Percentiles rank a stretch among this genome's conserved stretches.
Conservation (phyloP, 2,888 invertebrate species). For the Euspilapteryx auroguttella region DNA sequence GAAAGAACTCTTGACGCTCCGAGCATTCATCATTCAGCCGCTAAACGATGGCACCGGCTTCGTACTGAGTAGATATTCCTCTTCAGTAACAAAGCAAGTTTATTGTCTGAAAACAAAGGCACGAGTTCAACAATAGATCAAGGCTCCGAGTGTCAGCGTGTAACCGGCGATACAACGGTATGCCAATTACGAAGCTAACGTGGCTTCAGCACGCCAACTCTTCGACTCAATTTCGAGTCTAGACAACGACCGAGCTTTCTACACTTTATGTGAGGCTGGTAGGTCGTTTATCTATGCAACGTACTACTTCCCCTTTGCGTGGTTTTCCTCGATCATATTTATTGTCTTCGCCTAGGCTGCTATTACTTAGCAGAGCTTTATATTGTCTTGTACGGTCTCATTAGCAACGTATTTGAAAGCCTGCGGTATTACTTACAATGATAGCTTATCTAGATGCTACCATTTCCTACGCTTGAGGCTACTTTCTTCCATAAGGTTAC, state of each 20-base stretch:
- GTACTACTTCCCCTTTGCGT: constrained; percentile 40
- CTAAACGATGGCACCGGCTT: constrained; percentile 10
- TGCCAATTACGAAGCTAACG: constrained; percentile 49
- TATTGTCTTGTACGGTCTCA: constrained; percentile 28
- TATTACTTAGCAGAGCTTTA: constrained; percentile 32
- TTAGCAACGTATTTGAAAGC: constrained; percentile 14
- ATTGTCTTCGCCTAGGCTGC: constrained; percentile 25
- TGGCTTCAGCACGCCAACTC: constrained; percentile 32
- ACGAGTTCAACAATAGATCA: constrained; percentile 18
- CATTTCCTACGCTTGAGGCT: too few relatives aligned
- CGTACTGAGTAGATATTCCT: constrained; percentile 18
- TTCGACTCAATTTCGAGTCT: constrained; percentile 32
- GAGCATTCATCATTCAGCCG: constrained; percentile 28
- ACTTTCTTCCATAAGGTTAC: too few relatives aligned
- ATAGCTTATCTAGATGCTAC: neutral
- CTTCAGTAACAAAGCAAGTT: constrained; percentile 38
- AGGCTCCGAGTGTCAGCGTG: constrained; percentile 30
- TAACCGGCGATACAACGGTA: constrained; percentile 20
- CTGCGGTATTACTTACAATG: neutral
- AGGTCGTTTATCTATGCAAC: constrained; percentile 41
- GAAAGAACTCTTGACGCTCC: constrained; percentile 24
- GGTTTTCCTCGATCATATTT: constrained; percentile 50
- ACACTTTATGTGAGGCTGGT: constrained; percentile 30
- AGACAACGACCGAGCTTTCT: constrained; percentile 22
- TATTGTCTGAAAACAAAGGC: constrained; percentile 49